Conservation (phyloP, 2,888 invertebrate species). For the Mythimna vitellina region DNA sequence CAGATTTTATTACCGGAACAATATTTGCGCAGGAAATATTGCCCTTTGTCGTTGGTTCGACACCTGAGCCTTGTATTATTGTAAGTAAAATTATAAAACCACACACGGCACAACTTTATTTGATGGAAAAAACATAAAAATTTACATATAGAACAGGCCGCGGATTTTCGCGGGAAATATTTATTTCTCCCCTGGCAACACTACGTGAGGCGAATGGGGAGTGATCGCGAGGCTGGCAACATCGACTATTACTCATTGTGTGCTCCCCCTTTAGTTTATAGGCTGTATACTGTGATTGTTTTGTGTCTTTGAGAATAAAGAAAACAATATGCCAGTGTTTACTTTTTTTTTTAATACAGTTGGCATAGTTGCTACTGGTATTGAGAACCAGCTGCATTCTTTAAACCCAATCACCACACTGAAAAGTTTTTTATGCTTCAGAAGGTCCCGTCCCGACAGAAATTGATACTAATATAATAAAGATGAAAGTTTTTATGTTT, state of each 20-base stretch:
- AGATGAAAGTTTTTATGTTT: too few relatives aligned
- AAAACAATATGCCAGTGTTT: slow-evolving; percentile 33
- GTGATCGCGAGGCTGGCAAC: slow-evolving; percentile 67
- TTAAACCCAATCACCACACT: not conserved
- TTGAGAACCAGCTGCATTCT: not conserved
- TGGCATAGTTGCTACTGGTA: not conserved
- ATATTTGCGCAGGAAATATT: slow-evolving; percentile 28
- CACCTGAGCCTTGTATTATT: slow-evolving; percentile 78
- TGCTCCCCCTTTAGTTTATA: slow-evolving; percentile 68
- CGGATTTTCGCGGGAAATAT: slow-evolving; percentile 81
- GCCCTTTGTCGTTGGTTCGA: slow-evolving; percentile 26
- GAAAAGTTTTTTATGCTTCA: too few relatives aligned
- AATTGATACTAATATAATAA: too few relatives aligned
- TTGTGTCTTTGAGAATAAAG: slow-evolving; percentile 54
- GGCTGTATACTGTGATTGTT: slow-evolving; percentile 66
- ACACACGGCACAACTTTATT: slow-evolving; percentile 76
- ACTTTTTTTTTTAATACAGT: not conserved
- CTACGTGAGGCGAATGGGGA: slow-evolving; percentile 83
- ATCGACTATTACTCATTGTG: slow-evolving; percentile 78
- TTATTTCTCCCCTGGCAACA: slow-evolving; percentile 87
- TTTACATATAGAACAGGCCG: slow-evolving; percentile 85
- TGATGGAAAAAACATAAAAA: slow-evolving; percentile 84
- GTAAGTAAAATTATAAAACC: slow-evolving; percentile 82
- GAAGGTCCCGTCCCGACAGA: too few relatives aligned
- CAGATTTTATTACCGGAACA: slow-evolving; percentile 18